Evolutionary conservation across 2,113 vertebrate genomes (phyloP).

Genomic region (Lampris incognitus): DNA sequence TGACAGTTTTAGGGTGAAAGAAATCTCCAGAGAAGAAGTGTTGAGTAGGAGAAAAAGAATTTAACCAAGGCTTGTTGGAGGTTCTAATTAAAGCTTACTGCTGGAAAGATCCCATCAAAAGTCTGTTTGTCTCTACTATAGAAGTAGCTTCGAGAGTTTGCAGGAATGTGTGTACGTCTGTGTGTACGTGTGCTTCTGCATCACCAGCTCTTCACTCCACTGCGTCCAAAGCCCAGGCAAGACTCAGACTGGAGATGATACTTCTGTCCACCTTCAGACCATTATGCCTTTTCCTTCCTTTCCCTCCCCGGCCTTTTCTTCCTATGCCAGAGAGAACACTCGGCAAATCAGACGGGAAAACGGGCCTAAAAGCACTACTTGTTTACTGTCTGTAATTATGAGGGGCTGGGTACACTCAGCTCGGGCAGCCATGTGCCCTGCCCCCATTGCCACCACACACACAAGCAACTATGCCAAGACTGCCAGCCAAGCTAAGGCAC

Average conservation of each 20-base stretch:
- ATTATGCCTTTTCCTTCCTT: conserved; percentile 11
- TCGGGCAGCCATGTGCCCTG: conserved; percentile 65
- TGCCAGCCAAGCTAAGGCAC: conserved; percentile 57
- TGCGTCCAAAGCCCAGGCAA: conserved; percentile 18
- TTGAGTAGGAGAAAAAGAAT: conserved; percentile 5
- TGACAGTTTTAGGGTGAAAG: conserved; percentile 53
- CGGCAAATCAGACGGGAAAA: conserved; percentile 72
- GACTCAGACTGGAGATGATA: conserved; percentile 51
- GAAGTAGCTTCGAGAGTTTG: conserved; percentile 30
- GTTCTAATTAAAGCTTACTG: conserved; percentile 73
- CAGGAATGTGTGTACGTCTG: conserved; percentile 41
- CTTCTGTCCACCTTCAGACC: conserved; percentile 48
- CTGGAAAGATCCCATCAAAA: conserved; percentile 76
- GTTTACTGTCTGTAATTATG: conserved; percentile 84
- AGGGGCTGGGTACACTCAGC: conserved; percentile 75
- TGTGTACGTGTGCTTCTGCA: conserved; percentile 45
- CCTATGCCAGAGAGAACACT: conserved; percentile 66
- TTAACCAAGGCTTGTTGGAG: conserved; percentile 62
- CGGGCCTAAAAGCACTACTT: conserved; percentile 70
- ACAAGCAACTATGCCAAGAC: conserved; percentile 57
- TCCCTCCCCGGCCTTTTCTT: conserved; percentile 57
- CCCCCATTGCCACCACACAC: conserved; percentile 72
- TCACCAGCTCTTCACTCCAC: conserved; percentile 38
- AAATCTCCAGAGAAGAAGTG: conserved; percentile 38
- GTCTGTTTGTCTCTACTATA: conserved; percentile 2